phyloP scores from a whole-genome alignment of 2,113 vertebrate genomes.

The Platichthys stellatus region DNA sequence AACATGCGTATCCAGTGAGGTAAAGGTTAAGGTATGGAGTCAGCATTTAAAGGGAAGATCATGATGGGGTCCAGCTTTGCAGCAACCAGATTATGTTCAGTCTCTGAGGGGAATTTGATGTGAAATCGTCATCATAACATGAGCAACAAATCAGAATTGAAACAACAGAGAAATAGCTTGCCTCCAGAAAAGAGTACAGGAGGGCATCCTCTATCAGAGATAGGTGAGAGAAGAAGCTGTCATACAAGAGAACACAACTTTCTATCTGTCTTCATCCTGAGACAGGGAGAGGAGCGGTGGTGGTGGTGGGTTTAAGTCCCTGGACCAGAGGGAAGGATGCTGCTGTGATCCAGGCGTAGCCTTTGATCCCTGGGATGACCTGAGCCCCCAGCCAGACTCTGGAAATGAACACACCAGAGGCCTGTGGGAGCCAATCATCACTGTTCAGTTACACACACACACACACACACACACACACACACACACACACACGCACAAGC shows the following conservation, averaged over 20 bases:
- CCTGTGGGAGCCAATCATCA: constrained; percentile 70
- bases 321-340: constrained; percentile 57
- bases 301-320: constrained; percentile 24
- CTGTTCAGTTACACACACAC: constrained; percentile 20
- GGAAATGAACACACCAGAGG: constrained; percentile 71
- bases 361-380: constrained; percentile 77
- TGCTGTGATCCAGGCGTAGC: constrained; percentile 65
- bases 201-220: constrained; percentile 44
- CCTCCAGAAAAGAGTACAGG: constrained; percentile 46
- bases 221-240: constrained; percentile 53
- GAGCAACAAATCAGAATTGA: constrained; percentile 34
- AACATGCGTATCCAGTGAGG: too few relatives aligned
- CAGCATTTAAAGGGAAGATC: neutral
- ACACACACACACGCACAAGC: neutral
- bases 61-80: constrained; percentile 6
- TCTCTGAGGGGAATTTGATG: constrained; percentile 36
- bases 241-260: constrained; percentile 49
- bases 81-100: constrained; percentile 1
- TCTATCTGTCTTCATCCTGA: constrained; percentile 53
- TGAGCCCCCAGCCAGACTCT: constrained; percentile 57
- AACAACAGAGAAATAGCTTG: constrained; percentile 50
- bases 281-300: neutral
- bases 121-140: constrained; percentile 23
- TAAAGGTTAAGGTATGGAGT: neutral
- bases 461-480: neutral